Evolutionary conservation across 92 coral and sea anemone species (phyloP), one percentile per base, ranked within the genome.

Genomic region (Ricordea florida): DNA sequence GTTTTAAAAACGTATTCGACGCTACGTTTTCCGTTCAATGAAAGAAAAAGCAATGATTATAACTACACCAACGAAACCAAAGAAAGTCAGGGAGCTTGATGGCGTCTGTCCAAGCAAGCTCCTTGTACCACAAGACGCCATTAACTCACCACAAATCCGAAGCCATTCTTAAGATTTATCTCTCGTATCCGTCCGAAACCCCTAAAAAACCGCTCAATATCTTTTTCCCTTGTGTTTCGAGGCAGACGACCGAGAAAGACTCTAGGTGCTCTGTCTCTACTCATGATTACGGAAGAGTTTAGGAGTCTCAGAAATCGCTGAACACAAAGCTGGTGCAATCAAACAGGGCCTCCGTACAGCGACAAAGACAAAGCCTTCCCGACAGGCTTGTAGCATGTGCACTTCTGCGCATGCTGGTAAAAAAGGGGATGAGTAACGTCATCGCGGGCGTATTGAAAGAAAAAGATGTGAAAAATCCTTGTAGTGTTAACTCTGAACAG

Each of bases 211-310:
- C 80, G 75, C 57, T 91, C 98, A 29, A 91, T 67, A 60, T 91
- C 97, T 71, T 82, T 89, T 44, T 91, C 98, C 16, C 78, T 87
- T 20, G 82, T 80, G 23, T 89, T 84, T 11, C 88, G 80, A 3
- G 96, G 96, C 43, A 94, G 67, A 14, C 98, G 94, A 27, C 98
- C 98, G 71, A 94, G 92, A 60, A 94, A 94, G 42, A 94, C 98
- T 22, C 98, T 87, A 25, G 87, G 87, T 45, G 92, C 90, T 58
- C 93, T 77, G 57, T 93, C 98, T 22, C 98, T 89, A 53, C 98
- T 93, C 98, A 93, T 93, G 44, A 5, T 81, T 76, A 30, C 11
- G 0, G 10, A 18, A 31, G 4, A n/a, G n/a, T n/a, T n/a, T n/a
- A n/a, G n/a, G n/a, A n/a, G n/a, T n/a, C n/a, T n/a, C n/a, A n/a